Evolutionary conservation across 2,888 invertebrate species (phyloP), one percentile per base, ranked within the genome.

Genomic region (Arge pagana): DNA sequence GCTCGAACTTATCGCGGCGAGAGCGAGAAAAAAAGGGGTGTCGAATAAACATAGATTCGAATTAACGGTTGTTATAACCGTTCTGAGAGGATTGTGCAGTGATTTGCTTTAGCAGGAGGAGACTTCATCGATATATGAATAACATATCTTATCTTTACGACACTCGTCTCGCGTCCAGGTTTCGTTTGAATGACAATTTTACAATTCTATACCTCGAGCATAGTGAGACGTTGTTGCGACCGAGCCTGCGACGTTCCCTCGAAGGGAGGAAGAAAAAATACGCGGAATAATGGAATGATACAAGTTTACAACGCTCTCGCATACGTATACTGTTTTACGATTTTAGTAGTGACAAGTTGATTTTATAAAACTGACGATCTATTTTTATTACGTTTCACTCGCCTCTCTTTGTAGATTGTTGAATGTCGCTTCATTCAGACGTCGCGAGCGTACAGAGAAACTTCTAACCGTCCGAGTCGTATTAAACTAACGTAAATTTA

Each of bases 301-400:
- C 64, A 64, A 59, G 62, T 71, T 71, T 71, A 71, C 66, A 68
- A 64, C 68, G 62, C 64, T 63, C 59, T 58, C 63, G 54, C 2
- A 66, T 66, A 70, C 63, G 58, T 65, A 64, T 57, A 57, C 58
- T 57, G 58, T 57, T 71, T 71, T 71, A 71, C 62, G 68, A 64
- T 59, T 55, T 18, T 51, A 60, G n/a, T n/a, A n/a, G n/a, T n/a
- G 58, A 45, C 43, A 45, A n/a, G 15, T 45, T 45, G 33, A 45
- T 45, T 45, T 15, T 23, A 23, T 15, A 33, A 45, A 7, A 31
- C 13, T n/a, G 2, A 11, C 13, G 2, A 2, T n/a, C 31, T n/a
- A 23, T 42, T 26, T 30, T 19, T 42, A 4, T 15, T 7, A 10
- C 7, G 10, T 13, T 26, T 16, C 18, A 1, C 28, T 28, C 10